These are phyloP conservation scores for Rhingia rostrata DNA, from an alignment of 2,888 invertebrate genomes.

Conservation along the genomic window DNA sequence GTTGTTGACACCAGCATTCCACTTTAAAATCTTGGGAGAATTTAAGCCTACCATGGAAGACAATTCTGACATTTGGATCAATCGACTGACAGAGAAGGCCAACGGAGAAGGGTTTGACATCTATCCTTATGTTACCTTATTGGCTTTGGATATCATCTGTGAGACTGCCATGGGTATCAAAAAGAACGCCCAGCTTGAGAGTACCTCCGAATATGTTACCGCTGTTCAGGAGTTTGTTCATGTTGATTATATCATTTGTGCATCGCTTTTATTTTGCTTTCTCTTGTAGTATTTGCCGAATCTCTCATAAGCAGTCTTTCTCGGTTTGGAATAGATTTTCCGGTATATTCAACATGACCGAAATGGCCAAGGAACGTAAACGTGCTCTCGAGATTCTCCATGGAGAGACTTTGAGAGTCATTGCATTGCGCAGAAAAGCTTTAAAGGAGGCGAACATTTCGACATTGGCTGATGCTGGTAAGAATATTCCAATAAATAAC, in stretches of 20 bases:
- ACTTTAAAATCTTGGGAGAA: conserved; percentile 90
- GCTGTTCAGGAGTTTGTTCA: conserved; percentile 84
- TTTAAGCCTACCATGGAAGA: conserved; percentile 89
- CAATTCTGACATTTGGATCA: conserved; percentile 85
- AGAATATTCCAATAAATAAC: neutral
- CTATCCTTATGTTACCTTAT: conserved; percentile 85
- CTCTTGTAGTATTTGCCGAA: conserved; percentile 78
- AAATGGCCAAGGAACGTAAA: conserved; percentile 75
- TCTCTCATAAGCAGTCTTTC: conserved; percentile 79
- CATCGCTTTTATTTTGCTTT: too few species aligned
- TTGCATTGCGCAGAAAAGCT: conserved; percentile 78
- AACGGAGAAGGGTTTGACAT: conserved; percentile 84
- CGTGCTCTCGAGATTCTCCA: conserved; percentile 78
- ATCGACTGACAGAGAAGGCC: conserved; percentile 81
- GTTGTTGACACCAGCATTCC: conserved; percentile 90
- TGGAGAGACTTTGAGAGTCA: conserved; percentile 80
- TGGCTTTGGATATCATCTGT: conserved; percentile 81
- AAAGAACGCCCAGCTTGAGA: conserved; percentile 88
- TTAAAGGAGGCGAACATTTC: conserved; percentile 76
- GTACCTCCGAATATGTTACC: conserved; percentile 88
- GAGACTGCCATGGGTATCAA: conserved; percentile 93
- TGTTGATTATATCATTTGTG: too few species aligned
- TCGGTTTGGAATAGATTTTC: conserved; percentile 80
- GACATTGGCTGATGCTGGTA: conserved; percentile 74
- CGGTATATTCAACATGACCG: conserved; percentile 76